These are phyloP conservation scores for Diabrotica undecimpunctata DNA, from an alignment of 1,140 invertebrate species.

Conservation along the genomic window DNA sequence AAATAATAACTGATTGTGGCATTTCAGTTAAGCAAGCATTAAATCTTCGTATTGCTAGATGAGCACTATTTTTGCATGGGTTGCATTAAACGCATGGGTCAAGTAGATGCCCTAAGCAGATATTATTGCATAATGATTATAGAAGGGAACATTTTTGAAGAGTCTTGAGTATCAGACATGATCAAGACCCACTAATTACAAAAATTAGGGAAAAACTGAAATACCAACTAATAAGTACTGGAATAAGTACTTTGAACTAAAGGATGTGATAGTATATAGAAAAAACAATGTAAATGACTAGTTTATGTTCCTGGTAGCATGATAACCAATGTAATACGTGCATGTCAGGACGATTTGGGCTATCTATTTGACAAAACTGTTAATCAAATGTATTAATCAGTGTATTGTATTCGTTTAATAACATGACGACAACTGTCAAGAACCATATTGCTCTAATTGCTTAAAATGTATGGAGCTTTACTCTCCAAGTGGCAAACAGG, in stretches of 20 bases:
- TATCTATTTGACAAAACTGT: conserved; percentile 6
- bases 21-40: conserved; percentile 31
- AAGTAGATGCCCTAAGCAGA: no score
- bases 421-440: conserved; percentile 35
- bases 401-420: conserved; percentile 36
- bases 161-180: conserved; percentile 31
- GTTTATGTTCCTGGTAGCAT: conserved; percentile 2
- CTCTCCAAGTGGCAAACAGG: no score
- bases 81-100: no score
- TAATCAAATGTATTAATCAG: background rate
- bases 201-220: conserved; percentile 40
- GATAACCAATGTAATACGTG: background rate
- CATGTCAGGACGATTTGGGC: background rate
- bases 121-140: no score
- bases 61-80: conserved; percentile 28
- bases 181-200: conserved; percentile 25
- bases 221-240: no score
- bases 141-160: conserved; percentile 20
- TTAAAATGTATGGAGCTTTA: no score
- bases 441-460: no score
- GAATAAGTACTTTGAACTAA: no score
- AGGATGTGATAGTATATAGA: conserved; percentile 5
- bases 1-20: conserved; percentile 44
- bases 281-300: conserved; percentile 12
- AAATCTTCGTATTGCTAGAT: conserved; percentile 31